These are phyloP conservation scores for Nyctibius bracteatus DNA, from an alignment of 2,113 vertebrate genomes.

Conservation along the genomic window DNA sequence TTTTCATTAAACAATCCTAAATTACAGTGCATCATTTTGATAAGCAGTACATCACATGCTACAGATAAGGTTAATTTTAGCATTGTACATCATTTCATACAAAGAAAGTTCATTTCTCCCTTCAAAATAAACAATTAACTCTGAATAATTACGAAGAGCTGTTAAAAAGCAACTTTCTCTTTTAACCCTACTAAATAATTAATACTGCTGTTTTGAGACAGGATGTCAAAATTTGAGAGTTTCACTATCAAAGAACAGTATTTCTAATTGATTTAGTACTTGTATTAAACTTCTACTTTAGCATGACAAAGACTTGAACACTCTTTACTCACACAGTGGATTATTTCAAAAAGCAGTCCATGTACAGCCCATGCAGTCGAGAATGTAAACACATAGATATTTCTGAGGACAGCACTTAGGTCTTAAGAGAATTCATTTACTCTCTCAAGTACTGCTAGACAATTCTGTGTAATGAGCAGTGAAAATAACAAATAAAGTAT, in stretches of 20 bases:
- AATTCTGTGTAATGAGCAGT: slow-evolving; percentile 48
- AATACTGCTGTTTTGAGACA: not conserved
- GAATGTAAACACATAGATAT: not conserved
- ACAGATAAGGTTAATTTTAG: not conserved
- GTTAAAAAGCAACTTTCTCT: not conserved
- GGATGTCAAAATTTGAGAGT: not conserved
- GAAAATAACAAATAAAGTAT: slow-evolving; percentile 64
- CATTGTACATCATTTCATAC: not conserved
- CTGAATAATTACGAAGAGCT: not conserved
- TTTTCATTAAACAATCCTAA: not conserved
- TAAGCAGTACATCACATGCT: not conserved
- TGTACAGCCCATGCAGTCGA: not conserved
- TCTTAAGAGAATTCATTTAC: slow-evolving; percentile 48
- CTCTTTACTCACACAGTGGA: not conserved
- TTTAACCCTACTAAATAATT: not conserved
- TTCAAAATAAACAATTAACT: not conserved
- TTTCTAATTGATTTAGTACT: not conserved
- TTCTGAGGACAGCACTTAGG: slow-evolving; percentile 21
- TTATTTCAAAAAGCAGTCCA: not conserved
- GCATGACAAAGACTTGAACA: not conserved
- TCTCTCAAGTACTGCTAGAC: slow-evolving; percentile 41
- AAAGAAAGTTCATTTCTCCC: not conserved
- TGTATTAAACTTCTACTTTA: not conserved
- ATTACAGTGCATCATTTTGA: not conserved
- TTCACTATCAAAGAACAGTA: not conserved